A percentile compares a stretch with the other conserved stretches of the same genome.
Evolutionary conservation across 2,888 invertebrate genomes (phyloP).

Genomic region (Tenthredo mesomela): DNA sequence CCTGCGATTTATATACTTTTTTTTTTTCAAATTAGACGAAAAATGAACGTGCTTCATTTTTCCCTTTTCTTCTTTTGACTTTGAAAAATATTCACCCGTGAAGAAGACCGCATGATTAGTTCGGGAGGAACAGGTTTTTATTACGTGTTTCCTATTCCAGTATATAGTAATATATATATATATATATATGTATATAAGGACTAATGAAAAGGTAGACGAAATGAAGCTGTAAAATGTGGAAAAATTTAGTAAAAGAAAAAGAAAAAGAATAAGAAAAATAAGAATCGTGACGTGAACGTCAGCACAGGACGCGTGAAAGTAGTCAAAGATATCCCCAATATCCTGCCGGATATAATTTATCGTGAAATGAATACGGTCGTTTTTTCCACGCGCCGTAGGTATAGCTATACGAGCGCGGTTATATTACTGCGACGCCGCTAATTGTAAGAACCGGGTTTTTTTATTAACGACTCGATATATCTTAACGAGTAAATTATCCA

Average conservation of each 20-base stretch:
- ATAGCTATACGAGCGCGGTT: background rate
- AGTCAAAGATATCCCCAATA: slow-evolving; percentile 13
- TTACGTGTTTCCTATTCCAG: background rate
- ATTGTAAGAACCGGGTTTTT: slow-evolving; percentile 50
- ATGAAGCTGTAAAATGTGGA: slow-evolving; percentile 28
- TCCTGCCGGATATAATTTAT: slow-evolving; percentile 42
- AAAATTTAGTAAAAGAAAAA: background rate
- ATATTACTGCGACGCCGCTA: slow-evolving; percentile 18
- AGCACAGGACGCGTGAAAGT: slow-evolving; percentile 25
- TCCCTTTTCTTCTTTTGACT: background rate
- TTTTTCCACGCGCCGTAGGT: slow-evolving; percentile 20
- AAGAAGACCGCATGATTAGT: background rate
- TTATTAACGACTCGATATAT: slow-evolving; percentile 51
- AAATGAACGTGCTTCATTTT: background rate
- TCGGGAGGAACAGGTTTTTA: slow-evolving; percentile 1
- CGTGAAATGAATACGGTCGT: slow-evolving; percentile 30
- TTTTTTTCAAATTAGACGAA: background rate
- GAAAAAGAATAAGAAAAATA: too few relatives aligned
- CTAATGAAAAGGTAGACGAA: slow-evolving; percentile 24
- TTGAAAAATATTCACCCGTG: background rate
- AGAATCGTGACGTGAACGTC: slow-evolving; percentile 1
- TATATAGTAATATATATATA: background rate
- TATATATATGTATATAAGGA: background rate
- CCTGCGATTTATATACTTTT: background rate
- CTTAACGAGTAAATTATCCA: slow-evolving; percentile 49